Conservation (phyloP, 2,113 vertebrate species). For the Pseudonaja textilis region DNA sequence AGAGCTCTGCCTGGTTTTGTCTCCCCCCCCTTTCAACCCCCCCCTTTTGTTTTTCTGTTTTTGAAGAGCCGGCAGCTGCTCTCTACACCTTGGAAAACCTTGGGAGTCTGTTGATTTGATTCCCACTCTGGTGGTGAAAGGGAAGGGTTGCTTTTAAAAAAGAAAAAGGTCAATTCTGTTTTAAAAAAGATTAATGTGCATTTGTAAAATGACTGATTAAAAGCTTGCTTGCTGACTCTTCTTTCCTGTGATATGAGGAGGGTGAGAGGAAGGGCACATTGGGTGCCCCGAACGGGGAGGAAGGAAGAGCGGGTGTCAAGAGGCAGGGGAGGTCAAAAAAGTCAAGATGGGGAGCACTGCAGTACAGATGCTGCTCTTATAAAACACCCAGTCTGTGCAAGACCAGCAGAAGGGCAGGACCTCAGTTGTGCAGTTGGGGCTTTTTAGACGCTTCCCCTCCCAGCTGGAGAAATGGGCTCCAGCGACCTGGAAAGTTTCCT, state of each 20-base stretch:
- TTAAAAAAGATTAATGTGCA: slow-evolving; percentile 40
- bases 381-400: neutral
- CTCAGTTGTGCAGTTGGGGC: neutral
- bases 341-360: neutral
- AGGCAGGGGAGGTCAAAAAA: neutral
- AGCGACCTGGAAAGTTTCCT: neutral
- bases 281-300: neutral
- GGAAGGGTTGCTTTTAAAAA: slow-evolving; percentile 27
- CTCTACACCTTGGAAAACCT: slow-evolving; percentile 53
- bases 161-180: slow-evolving; percentile 54
- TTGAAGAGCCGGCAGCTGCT: slow-evolving; percentile 45
- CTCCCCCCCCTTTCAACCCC: neutral
- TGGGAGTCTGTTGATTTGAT: slow-evolving; percentile 51
- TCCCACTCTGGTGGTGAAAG: slow-evolving; percentile 63
- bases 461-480: neutral
- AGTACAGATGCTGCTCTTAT: neutral
- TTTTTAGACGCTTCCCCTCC: neutral
- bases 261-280: fast-evolving
- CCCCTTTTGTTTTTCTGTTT: slow-evolving; percentile 3
- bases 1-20: slow-evolving; percentile 42
- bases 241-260: neutral
- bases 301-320: no score
- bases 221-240: slow-evolving; percentile 57
- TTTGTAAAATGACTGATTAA: slow-evolving; percentile 67
- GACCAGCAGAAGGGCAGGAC: neutral